Base-by-base conservation (phyloP, 2,888 invertebrate species). In the Agriotes lineatus region DNA sequence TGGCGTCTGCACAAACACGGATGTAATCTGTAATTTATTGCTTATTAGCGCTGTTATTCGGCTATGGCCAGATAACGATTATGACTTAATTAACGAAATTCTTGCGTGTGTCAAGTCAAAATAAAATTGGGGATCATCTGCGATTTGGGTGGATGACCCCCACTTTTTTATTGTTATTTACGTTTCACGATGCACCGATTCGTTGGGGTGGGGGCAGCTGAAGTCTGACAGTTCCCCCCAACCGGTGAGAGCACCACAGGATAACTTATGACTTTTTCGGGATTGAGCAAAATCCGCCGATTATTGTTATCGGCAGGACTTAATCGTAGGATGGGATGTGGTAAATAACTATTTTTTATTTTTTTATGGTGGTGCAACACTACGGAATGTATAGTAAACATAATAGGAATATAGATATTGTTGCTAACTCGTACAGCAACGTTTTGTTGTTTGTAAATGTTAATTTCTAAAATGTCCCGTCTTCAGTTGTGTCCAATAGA, bases 11-110 rank as follows among this genome's bases (percentile, higher is more conserved):
- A 33, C 48, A 60, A 22, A 63, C 45, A 30, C 54, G 54, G 44
- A 56, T 52, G 19, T 62, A 61, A 50, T 60, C 48, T 39, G 14
- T 50, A 61, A 61, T 61, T 61, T 61, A 61, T 50, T 48, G 50
- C 61, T 61, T 37, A 48, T 61, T 61, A 35, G 22, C 52, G 39
- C 52, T 50, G 25, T 61, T 61, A 35, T 37, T 52, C 19, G 10
- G 14, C 45, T 60, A 19, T 30, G 48, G 18, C 30, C 14, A 0
- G 42, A 42, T 42, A 42, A 42, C 3, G 37, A 14, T 12, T 25
- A 25, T 25, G 25, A 25, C 7, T 25, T 25, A 25, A 25, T 25
- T 25, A 25, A 25, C 7, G 3, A 7, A 25, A 25, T 25, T 25
- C 7, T 25, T 25, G 25, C 25, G 25, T 7, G 25, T 25, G 25